These are phyloP conservation scores for Drosophila pallidifrons DNA, from an alignment of 1,140 invertebrate genomes.

Conservation along the genomic window DNA sequence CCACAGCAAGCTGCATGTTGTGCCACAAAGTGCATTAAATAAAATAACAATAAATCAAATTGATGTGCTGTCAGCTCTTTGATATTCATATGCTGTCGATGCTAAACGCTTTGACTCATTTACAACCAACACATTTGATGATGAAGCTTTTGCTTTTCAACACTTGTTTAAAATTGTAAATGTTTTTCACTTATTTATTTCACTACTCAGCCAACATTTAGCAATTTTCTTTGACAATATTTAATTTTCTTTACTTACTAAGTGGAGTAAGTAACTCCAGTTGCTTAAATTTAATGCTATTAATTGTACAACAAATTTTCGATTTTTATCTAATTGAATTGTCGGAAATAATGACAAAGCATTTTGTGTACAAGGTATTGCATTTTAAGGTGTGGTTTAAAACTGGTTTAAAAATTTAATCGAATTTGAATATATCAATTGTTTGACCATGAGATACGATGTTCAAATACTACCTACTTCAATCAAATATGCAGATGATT, in stretches of 20 bases:
- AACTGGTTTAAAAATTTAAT: neutral
- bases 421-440: no score
- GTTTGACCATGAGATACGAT: no score
- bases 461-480: no score
- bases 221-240: no score
- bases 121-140: neutral
- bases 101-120: neutral
- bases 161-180: no score
- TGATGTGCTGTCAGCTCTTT: conserved; percentile 7
- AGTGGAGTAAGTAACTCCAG: no score
- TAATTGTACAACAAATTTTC: no score
- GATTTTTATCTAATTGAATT: neutral
- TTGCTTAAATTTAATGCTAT: no score
- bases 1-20: conserved; percentile 3
- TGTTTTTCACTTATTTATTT: no score
- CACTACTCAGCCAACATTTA: no score
- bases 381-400: neutral
- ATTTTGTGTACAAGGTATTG: neutral
- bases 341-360: neutral
- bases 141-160: neutral
- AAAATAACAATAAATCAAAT: conserved; percentile 33
- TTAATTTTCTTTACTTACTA: no score
- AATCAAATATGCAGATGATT: no score
- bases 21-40: conserved; percentile 55
- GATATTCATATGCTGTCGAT: conserved; percentile 1